Percentiles rank a stretch among this genome's conserved stretches.
phyloP scores from a whole-genome alignment of 2,113 vertebrate species.

The Podarcis muralis region DNA sequence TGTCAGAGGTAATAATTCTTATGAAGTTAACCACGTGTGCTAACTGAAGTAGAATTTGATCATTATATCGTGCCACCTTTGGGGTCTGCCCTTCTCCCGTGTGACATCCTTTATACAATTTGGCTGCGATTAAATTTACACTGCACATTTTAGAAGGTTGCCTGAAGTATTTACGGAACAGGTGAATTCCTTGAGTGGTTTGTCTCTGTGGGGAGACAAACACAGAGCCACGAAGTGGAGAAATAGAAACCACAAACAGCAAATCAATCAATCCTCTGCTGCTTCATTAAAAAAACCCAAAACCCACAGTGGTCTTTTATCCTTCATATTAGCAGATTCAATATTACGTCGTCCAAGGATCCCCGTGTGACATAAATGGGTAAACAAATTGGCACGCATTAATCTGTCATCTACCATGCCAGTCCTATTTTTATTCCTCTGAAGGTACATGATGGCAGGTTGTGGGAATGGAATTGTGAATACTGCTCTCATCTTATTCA shows the following conservation, averaged over 20 bases:
- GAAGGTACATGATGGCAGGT: constrained; percentile 9
- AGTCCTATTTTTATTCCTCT: constrained; percentile 17
- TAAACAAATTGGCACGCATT: constrained; percentile 48
- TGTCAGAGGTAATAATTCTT: not conserved
- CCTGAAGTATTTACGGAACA: constrained; percentile 45
- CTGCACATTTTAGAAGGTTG: not conserved
- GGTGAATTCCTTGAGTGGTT: constrained; percentile 49
- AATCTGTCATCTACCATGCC: constrained; percentile 49
- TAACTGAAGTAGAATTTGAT: not conserved
- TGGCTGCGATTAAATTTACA: not conserved
- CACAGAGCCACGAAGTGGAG: constrained; percentile 1
- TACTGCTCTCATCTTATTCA: not conserved
- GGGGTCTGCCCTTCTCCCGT: not conserved
- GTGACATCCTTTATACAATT: not conserved
- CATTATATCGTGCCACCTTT: not conserved
- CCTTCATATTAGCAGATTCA: constrained; percentile 36
- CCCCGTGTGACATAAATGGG: constrained; percentile 40
- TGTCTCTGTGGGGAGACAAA: constrained; percentile 28
- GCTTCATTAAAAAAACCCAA: constrained; percentile 17
- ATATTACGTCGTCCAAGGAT: constrained; percentile 60
- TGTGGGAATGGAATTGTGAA: constrained; percentile 1
- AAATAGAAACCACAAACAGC: not conserved
- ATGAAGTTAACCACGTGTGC: not conserved
- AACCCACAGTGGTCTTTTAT: constrained; percentile 17
- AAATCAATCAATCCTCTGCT: constrained; percentile 43